Conservation (phyloP, 2,888 invertebrate species). For the Ophion obscuratus region DNA sequence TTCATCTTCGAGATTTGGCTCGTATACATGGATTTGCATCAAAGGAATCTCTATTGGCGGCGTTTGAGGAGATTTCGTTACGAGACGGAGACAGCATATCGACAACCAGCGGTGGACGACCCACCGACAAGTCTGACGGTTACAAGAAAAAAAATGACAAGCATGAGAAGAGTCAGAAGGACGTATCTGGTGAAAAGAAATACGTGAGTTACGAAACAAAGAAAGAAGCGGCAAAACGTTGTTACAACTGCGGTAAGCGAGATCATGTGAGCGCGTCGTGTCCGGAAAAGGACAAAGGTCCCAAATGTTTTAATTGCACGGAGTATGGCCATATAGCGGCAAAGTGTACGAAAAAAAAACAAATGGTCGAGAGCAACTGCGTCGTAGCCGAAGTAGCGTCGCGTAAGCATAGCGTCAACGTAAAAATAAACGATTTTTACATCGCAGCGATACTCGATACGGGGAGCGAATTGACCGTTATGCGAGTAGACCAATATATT, state of each 20-base stretch:
- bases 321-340: conserved; percentile 50
- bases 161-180: no score
- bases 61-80: conserved; percentile 21
- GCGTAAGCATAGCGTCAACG: not conserved
- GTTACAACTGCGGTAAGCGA: conserved; percentile 27
- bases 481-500: conserved; percentile 48
- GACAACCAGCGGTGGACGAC: not conserved
- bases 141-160: no score
- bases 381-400: not conserved
- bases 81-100: not conserved
- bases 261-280: conserved; percentile 47
- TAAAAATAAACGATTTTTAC: not conserved
- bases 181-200: no score
- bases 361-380: not conserved
- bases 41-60: conserved; percentile 37
- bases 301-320: conserved; percentile 53
- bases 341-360: conserved; percentile 20
- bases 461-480: conserved; percentile 61
- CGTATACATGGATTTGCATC: conserved; percentile 47
- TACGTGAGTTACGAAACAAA: no score
- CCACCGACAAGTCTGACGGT: no score
- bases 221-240: not conserved
- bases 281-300: conserved; percentile 20
- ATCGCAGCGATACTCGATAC: conserved; percentile 27
- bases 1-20: conserved; percentile 33